Base-by-base conservation (phyloP, 2,888 invertebrate genomes). In the Heliconius ismenius region DNA sequence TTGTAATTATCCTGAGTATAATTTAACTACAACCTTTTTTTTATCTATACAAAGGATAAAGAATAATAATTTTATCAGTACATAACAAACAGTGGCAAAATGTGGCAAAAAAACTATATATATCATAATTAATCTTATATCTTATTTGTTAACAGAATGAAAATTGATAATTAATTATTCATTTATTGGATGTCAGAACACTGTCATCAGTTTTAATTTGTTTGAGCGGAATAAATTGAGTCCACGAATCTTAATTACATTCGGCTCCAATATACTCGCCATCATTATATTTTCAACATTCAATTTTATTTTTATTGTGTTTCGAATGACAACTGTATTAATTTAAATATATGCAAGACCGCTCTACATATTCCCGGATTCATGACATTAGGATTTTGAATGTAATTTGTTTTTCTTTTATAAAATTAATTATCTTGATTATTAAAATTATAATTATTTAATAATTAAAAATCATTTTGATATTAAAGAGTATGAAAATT, bases 191-290 rank as follows among this genome's bases (percentile, higher is more conserved):
- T 74, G 74, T 74, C 73, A 39, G 65, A 75, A 70, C 73, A 76
- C 39, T 78, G 76, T 74, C 74, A 72, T 78, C 74, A 76, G 62
- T 78, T 79, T 78, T 78, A 79, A 79, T 76, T 79, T 77, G 77
- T 79, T 79, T 78, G 78, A 73, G 36, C 72, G 63, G 72, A 79
- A 78, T 78, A 79, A 79, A 79, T 78, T 76, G 72, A 79, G 70
- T 74, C 58, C 67, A 78, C 74, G 78, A 79, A 76, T 79, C 78
- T 78, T 79, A 79, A 78, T 78, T 79, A 72, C 70, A 76, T 72
- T 78, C 76, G 26, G 74, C 72, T 67, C 60, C 54, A 62, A 74
- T 63, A 77, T 75, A 75, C 64, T 36, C 58, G 65, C 18, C 62
- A 49, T 70, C 63, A 75, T 72, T 64, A 73, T 73, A 73, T 65